Evolutionary conservation across 2,888 invertebrate genomes (phyloP).

Genomic region (Eupithecia pulchellata): DNA sequence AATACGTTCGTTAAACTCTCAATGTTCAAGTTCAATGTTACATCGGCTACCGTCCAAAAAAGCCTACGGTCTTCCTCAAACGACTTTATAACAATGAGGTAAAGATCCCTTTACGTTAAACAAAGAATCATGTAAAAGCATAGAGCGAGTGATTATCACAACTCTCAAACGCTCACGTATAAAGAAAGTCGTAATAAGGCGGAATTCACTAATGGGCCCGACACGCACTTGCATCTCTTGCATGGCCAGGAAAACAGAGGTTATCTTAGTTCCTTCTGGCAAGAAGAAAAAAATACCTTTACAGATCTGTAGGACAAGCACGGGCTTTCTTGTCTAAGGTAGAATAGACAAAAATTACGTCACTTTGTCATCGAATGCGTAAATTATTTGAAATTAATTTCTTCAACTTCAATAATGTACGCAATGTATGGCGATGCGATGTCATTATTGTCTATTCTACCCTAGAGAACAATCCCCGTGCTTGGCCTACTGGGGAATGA

Average conservation of each 20-base stretch:
- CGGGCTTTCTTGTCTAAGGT: too few species aligned
- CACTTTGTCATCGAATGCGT: too few species aligned
- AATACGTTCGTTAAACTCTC: background rate
- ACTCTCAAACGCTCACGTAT: conserved; percentile 1
- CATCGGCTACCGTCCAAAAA: background rate
- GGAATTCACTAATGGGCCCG: conserved; percentile 27
- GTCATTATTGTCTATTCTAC: too few species aligned
- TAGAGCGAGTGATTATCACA: conserved; percentile 5
- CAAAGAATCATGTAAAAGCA: conserved; percentile 8
- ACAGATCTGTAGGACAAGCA: too few species aligned
- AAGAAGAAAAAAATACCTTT: too few species aligned
- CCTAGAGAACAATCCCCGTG: too few species aligned
- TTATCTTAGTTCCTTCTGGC: background rate
- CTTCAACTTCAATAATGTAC: too few species aligned
- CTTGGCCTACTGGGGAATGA: too few species aligned
- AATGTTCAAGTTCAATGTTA: background rate
- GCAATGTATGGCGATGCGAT: too few species aligned
- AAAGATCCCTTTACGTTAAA: background rate
- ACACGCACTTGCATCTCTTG: conserved; percentile 19
- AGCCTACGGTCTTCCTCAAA: background rate
- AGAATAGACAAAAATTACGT: too few species aligned
- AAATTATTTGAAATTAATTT: too few species aligned
- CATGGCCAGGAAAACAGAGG: conserved; percentile 3
- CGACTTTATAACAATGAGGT: background rate
- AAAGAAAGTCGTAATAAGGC: conserved; percentile 30